Conservation (phyloP, 2,113 vertebrate species). For the Myotis yumanensis region DNA sequence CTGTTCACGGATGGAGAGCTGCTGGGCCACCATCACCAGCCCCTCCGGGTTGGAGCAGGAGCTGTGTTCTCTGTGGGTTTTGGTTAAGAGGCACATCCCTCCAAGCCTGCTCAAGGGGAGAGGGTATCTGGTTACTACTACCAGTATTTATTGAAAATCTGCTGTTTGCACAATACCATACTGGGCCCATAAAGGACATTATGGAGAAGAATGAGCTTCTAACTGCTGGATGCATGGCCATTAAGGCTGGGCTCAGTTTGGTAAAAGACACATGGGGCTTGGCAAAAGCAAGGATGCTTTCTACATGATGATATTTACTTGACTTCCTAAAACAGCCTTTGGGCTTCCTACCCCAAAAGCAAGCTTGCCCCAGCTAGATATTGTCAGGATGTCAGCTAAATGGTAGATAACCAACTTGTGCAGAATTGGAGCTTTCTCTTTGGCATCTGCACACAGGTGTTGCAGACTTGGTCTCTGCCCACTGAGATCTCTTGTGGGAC, state of each 20-base stretch:
- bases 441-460: neutral
- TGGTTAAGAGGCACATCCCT: too few relatives aligned
- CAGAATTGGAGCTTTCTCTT: neutral
- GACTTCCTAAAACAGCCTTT: neutral
- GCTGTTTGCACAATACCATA: neutral
- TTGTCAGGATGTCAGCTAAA: neutral
- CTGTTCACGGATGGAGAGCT: fast-evolving
- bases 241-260: neutral
- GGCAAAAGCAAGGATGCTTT: neutral
- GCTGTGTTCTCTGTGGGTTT: neutral
- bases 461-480: too few relatives aligned
- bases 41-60: neutral
- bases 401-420: neutral
- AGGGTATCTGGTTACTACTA: neutral
- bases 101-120: neutral
- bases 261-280: too few relatives aligned
- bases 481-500: neutral
- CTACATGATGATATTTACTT: neutral
- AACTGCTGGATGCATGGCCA: neutral
- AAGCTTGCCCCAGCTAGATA: neutral
- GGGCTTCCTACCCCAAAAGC: neutral
- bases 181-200: neutral
- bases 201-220: neutral
- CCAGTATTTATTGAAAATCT: neutral
- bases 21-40: neutral